Conservation (phyloP, 1,140 invertebrate species). For the Eufriesea mexicana region DNA sequence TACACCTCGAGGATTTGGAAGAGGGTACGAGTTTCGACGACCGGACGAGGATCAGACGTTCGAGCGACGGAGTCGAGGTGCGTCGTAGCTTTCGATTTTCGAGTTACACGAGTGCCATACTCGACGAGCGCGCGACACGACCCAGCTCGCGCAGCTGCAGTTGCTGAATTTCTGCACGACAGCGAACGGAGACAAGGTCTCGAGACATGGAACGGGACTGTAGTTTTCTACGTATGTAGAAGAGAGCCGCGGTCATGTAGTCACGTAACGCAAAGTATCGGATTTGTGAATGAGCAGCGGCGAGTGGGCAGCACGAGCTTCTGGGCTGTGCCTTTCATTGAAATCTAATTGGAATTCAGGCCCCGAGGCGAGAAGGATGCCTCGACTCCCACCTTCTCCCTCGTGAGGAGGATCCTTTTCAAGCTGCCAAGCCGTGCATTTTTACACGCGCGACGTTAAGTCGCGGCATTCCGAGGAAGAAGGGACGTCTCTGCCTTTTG, state of each 20-base stretch:
- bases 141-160: neutral
- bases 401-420: constrained; percentile 60
- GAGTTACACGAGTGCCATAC: constrained; percentile 16
- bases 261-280: constrained; percentile 64
- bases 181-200: constrained; percentile 50
- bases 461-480: constrained; percentile 53
- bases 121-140: neutral
- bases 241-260: constrained; percentile 36
- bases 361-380: constrained; percentile 65
- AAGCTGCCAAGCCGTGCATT: constrained; percentile 70
- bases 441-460: constrained; percentile 67
- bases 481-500: constrained; percentile 1
- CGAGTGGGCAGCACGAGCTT: constrained; percentile 65
- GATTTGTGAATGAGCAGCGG: constrained; percentile 75
- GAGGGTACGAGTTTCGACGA: too few species aligned
- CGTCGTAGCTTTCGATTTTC: constrained; percentile 48
- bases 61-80: neutral
- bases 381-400: constrained; percentile 55
- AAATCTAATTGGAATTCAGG: constrained; percentile 77
- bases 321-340: constrained; percentile 73
- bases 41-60: neutral
- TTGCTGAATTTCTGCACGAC: constrained; percentile 50
- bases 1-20: too few species aligned
- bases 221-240: constrained; percentile 33
- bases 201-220: constrained; percentile 29